Evolutionary conservation across 2,888 invertebrate species (phyloP).

Genomic region (Punctoribates punctum): DNA sequence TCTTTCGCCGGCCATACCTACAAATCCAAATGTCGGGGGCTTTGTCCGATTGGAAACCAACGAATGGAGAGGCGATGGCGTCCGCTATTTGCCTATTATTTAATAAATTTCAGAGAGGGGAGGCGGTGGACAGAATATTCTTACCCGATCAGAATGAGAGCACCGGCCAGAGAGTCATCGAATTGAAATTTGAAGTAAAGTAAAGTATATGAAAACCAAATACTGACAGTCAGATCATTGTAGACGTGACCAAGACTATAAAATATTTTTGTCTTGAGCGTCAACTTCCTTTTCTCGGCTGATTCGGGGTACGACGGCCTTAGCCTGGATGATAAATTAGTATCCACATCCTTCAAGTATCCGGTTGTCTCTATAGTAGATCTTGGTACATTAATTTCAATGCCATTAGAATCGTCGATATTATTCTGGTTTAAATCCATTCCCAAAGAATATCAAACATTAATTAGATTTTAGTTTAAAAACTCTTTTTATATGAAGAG

Average conservation of each 20-base stretch:
- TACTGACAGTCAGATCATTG: conserved; percentile 85
- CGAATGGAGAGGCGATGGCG: conserved; percentile 57
- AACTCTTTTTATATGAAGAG: too few relatives aligned
- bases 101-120: background rate
- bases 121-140: background rate
- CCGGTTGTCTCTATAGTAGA: background rate
- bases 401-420: background rate
- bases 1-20: conserved; percentile 46
- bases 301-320: background rate
- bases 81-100: conserved; percentile 52
- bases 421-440: conserved; percentile 2
- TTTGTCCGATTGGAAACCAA: conserved; percentile 56
- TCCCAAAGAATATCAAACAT: background rate
- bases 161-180: conserved; percentile 51
- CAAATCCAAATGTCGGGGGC: background rate
- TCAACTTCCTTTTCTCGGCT: background rate
- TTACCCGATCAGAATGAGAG: conserved; percentile 32
- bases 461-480: background rate
- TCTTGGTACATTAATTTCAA: background rate
- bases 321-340: background rate
- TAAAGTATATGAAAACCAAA: conserved; percentile 90
- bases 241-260: conserved; percentile 79
- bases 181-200: conserved; percentile 65
- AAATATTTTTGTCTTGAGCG: conserved; percentile 54
- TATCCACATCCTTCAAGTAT: conserved; percentile 1